Base-by-base conservation (phyloP, 1,140 invertebrate species). In the Scaptomyza hsui region DNA sequence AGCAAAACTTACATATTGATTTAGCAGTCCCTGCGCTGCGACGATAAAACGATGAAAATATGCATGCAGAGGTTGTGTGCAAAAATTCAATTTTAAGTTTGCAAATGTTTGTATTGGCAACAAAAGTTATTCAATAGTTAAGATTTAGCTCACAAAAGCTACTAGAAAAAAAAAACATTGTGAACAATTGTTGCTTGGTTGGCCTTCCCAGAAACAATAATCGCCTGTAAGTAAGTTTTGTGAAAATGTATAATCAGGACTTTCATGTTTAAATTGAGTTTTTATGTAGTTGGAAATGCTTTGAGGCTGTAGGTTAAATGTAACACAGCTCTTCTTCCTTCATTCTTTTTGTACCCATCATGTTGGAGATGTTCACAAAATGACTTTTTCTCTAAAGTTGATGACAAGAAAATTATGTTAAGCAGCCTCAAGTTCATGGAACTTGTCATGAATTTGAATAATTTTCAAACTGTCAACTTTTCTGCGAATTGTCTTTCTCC, bases 371-470 rank as follows among this genome's bases (percentile, higher is more conserved):
- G 19, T 32, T 56, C 49, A 26, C 26, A 18, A 45, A 52, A 71
- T 71, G 61, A 48, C 60, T 51, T 76, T 61, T 24, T 13, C n/a
- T 48, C 7, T 19, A 59, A 73, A 79, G 59, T 72, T 49, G 52
- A 64, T 41, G 81, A 70, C 69, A 63, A 57, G 16, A 47, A 72
- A 78, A 86, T 88, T 81, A 86, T 86, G 81, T 70, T 78, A 86
- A 86, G 74, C 21, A 81, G 74, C 70, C 65, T 74, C 73, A 85
- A 86, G 62, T 71, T 61, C 64, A 53, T 65, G 47, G 18, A 75
- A 81, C 64, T 85, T 85, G 73, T 77, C 81, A 86, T 61, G 78
- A 76, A 77, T 68, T 80, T 61, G 81, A 74, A 72, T 77, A 85
- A 86, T 88, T 72, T 72, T 73, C 37, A 51, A 67, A 56, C 41